Evolutionary conservation across 1,140 invertebrate genomes (phyloP).

Genomic region (Eubasilissa regina): DNA sequence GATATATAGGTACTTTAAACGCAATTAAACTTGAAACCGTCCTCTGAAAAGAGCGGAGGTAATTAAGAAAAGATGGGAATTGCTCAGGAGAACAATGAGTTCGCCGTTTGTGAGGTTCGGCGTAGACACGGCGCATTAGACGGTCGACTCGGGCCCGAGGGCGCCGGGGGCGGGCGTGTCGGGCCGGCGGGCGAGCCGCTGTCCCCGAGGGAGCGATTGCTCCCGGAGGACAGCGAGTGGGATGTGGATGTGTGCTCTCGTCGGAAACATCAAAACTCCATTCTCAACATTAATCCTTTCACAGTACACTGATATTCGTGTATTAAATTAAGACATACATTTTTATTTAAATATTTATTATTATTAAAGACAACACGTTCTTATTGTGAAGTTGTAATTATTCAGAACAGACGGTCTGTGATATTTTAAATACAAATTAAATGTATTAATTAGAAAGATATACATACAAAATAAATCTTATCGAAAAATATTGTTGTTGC

Average conservation of each 20-base stretch:
- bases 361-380: too few relatives aligned
- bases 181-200: conserved; percentile 22
- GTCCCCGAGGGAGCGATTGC: conserved; percentile 28
- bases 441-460: too few relatives aligned
- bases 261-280: background rate
- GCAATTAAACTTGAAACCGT: conserved; percentile 14
- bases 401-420: too few relatives aligned
- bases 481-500: too few relatives aligned
- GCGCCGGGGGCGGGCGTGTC: conserved; percentile 31
- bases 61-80: conserved; percentile 51
- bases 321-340: too few relatives aligned
- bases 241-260: background rate
- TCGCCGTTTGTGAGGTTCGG: conserved; percentile 42
- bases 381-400: too few relatives aligned
- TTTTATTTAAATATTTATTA: too few relatives aligned
- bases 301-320: too few relatives aligned
- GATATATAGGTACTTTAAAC: background rate
- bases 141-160: background rate
- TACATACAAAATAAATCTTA: too few relatives aligned
- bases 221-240: conserved; percentile 30
- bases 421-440: too few relatives aligned
- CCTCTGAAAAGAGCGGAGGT: conserved; percentile 34
- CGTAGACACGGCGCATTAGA: conserved; percentile 16
- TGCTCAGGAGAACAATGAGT: conserved; percentile 47
- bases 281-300: too few relatives aligned